phyloP scores from a whole-genome alignment of 2,113 vertebrate genomes.

The Dasyurus viverrinus region DNA sequence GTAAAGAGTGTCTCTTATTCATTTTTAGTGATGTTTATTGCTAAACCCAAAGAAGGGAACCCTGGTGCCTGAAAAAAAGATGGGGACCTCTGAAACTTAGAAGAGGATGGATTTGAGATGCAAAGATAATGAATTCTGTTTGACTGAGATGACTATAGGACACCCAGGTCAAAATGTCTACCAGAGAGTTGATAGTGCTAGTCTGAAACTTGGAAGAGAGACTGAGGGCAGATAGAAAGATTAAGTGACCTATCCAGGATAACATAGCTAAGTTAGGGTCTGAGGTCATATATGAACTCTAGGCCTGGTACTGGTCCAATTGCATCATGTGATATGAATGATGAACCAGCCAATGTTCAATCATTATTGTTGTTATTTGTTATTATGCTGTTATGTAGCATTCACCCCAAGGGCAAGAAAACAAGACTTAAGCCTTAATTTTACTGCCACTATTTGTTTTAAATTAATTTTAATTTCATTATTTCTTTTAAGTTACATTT shows the following conservation, averaged over 20 bases:
- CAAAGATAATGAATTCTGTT: not conserved
- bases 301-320: no score
- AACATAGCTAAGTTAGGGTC: no score
- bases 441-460: not conserved
- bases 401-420: not conserved
- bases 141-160: not conserved
- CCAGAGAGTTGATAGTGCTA: not conserved
- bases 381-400: not conserved
- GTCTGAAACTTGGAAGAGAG: not conserved
- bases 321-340: not conserved
- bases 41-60: not conserved
- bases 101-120: not conserved
- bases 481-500: slow-evolving; percentile 31
- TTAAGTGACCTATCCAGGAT: no score
- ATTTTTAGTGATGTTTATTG: no score
- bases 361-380: not conserved
- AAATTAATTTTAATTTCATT: not conserved
- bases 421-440: not conserved
- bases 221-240: not conserved
- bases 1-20: no score
- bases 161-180: not conserved
- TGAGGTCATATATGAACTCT: no score
- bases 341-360: not conserved
- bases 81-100: not conserved
- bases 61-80: not conserved